Conservation (phyloP, 2,797 vertebrate species). For the Epinephelus malabaricus region DNA sequence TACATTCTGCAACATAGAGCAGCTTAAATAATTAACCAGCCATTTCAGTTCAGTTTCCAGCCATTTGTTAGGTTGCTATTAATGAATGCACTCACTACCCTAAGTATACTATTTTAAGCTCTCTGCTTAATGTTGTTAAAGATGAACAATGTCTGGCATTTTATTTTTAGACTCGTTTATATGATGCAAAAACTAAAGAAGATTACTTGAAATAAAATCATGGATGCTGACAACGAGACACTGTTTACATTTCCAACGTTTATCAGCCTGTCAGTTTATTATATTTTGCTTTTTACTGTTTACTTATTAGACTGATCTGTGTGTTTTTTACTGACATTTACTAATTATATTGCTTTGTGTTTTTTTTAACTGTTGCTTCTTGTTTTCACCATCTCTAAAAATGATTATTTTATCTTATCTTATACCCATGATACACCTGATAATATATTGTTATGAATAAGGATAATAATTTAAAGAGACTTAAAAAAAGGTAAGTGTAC, state of each 20-base stretch:
- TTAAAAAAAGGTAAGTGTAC: neutral
- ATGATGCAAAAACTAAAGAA: neutral
- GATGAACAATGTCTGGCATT: neutral
- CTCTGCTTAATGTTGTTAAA: neutral
- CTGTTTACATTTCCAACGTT: neutral
- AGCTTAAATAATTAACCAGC: constrained; percentile 32
- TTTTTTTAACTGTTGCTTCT: no score
- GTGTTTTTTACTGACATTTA: no score
- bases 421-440: neutral
- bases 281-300: no score
- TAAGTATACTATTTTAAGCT: neutral
- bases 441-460: neutral
- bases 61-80: constrained; percentile 3
- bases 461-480: neutral
- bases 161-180: neutral
- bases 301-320: no score
- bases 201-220: neutral
- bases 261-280: no score
- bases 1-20: neutral
- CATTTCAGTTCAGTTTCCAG: constrained; percentile 20
- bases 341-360: no score
- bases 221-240: neutral
- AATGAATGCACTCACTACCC: neutral
- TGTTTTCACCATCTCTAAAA: no score
- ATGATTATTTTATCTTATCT: no score